Conservation (phyloP, 2,888 invertebrate species). For the Melanchra persicariae region DNA sequence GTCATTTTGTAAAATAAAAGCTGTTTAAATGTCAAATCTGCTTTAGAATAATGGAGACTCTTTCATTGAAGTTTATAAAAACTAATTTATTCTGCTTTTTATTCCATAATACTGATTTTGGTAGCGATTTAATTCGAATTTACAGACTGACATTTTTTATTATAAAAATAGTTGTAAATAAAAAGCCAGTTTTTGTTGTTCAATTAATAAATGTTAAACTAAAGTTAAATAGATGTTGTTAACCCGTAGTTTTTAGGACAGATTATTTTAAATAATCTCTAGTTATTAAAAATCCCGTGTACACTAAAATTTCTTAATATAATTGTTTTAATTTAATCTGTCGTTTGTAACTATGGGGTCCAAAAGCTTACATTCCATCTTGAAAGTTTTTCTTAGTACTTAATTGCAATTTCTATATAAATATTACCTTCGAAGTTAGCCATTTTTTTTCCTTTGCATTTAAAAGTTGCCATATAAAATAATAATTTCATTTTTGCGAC, state of each 20-base stretch:
- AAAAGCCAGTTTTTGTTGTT: conserved; percentile 11
- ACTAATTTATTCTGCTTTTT: conserved; percentile 30
- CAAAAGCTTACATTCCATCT: conserved; percentile 36
- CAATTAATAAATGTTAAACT: conserved; percentile 26
- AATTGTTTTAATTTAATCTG: conserved; percentile 57
- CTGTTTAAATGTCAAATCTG: conserved; percentile 52
- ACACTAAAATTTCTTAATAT: conserved; percentile 9
- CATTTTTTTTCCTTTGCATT: conserved; percentile 62
- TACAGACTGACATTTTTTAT: conserved; percentile 36
- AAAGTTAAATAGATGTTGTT: conserved; percentile 42
- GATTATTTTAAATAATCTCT: conserved; percentile 55
- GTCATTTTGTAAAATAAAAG: conserved; percentile 66
- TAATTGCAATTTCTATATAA: conserved; percentile 11
- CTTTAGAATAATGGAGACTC: conserved; percentile 22
- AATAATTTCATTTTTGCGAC: conserved; percentile 44
- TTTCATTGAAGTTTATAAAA: conserved; percentile 10
- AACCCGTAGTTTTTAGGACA: conserved; percentile 53
- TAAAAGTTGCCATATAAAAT: conserved; percentile 69
- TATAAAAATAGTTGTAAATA: neutral
- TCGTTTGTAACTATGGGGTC: conserved; percentile 48
- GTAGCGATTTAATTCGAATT: conserved; percentile 7
- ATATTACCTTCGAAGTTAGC: conserved; percentile 25
- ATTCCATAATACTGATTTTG: conserved; percentile 6
- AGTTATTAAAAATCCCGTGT: neutral
- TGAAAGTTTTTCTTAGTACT: neutral